These are phyloP conservation scores for Campoletis sonorensis DNA, from an alignment of 1,140 invertebrate genomes.

Conservation along the genomic window DNA sequence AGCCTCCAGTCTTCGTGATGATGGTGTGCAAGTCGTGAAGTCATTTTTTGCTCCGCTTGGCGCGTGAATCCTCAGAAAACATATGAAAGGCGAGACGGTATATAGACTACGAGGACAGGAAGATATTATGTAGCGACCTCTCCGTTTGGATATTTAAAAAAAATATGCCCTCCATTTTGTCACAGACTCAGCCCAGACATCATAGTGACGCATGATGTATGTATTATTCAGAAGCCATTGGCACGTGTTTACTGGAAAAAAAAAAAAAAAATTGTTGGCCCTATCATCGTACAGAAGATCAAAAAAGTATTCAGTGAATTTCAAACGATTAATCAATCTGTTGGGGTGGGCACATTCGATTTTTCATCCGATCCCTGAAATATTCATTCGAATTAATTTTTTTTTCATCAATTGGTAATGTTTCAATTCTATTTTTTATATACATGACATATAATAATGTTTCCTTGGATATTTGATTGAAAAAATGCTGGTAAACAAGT, in stretches of 20 bases:
- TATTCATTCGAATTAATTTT: too few relatives aligned
- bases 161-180: background rate
- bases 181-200: slow-evolving; percentile 2
- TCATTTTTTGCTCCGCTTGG: slow-evolving; percentile 39
- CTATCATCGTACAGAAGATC: too few relatives aligned
- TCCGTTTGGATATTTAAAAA: background rate
- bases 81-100: slow-evolving; percentile 20
- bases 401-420: too few relatives aligned
- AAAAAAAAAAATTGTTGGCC: background rate
- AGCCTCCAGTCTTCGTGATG: too few relatives aligned
- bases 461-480: too few relatives aligned
- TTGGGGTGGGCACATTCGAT: too few relatives aligned
- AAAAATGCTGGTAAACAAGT: too few relatives aligned
- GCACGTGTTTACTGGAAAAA: slow-evolving; percentile 1
- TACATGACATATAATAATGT: too few relatives aligned
- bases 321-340: too few relatives aligned
- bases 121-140: slow-evolving; percentile 7
- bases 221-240: slow-evolving; percentile 6
- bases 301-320: too few relatives aligned
- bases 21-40: background rate
- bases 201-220: background rate
- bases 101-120: slow-evolving; percentile 4
- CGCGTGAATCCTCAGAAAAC: slow-evolving; percentile 28
- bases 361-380: too few relatives aligned
- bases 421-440: too few relatives aligned